phyloP scores from a whole-genome alignment of 2,888 invertebrate species.

The Leucophenga maculata region DNA sequence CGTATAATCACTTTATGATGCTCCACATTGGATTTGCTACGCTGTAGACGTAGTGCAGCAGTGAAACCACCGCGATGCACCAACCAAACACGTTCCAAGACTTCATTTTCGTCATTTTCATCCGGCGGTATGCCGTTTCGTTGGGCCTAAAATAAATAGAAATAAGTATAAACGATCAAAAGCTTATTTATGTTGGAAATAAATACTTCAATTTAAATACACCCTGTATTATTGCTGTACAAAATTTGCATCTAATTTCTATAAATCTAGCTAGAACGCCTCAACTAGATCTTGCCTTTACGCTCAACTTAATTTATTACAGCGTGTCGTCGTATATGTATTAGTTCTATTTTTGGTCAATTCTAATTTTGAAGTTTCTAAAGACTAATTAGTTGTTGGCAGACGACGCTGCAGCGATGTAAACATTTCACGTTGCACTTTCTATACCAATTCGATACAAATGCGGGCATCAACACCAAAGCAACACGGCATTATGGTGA shows the following conservation, averaged over 20 bases:
- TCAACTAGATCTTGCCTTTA: no score
- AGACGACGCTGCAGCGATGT: constrained; percentile 14
- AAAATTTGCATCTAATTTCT: no score
- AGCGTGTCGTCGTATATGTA: constrained; percentile 24
- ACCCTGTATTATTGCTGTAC: no score
- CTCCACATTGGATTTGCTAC: constrained; percentile 47
- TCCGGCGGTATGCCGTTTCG: no score
- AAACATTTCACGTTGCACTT: constrained; percentile 27
- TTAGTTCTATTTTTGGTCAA: constrained; percentile 53
- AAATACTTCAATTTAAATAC: no score
- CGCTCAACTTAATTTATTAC: constrained; percentile 25
- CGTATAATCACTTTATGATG: constrained; percentile 80
- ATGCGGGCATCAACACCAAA: not conserved
- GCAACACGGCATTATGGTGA: not conserved
- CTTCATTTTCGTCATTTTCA: constrained; percentile 32
- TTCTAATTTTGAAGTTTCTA: constrained; percentile 65
- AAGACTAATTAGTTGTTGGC: constrained; percentile 60
- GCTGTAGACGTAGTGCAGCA: constrained; percentile 76
- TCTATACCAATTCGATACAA: constrained; percentile 15
- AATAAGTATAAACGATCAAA: not conserved
- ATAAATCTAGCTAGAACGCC: no score
- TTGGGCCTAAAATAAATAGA: not conserved
- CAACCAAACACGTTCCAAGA: constrained; percentile 86
- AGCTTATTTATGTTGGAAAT: not conserved
- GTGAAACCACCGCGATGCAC: constrained; percentile 95